Conservation (phyloP, 2,888 invertebrate species). For the Zaprionus lineosus region DNA sequence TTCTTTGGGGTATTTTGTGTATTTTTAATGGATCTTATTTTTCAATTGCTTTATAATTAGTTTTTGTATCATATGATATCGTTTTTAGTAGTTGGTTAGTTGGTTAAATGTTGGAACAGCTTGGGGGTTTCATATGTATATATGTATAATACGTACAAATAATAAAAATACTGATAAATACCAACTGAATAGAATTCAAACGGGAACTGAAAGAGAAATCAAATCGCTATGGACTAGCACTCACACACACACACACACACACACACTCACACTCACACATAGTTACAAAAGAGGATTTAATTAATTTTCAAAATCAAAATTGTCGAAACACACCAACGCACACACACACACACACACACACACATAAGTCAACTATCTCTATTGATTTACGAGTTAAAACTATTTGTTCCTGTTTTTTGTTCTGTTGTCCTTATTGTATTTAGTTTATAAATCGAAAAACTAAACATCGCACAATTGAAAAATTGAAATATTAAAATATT, state of each 20-base stretch:
- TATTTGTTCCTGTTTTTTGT: slow-evolving; percentile 13
- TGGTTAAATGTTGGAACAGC: slow-evolving; percentile 61
- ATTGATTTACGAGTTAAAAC: slow-evolving; percentile 16
- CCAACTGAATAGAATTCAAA: slow-evolving; percentile 33
- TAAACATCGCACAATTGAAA: too few relatives aligned
- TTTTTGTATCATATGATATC: too few relatives aligned
- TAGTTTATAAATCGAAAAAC: too few relatives aligned
- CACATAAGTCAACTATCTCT: slow-evolving; percentile 31
- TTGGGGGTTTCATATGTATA: slow-evolving; percentile 25
- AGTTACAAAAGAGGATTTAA: slow-evolving; percentile 20
- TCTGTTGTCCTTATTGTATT: background rate
- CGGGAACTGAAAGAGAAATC: slow-evolving; percentile 27
- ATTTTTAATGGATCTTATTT: background rate
- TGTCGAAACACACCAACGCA: slow-evolving; percentile 37
- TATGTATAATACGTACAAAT: slow-evolving; percentile 45
- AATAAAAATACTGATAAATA: slow-evolving; percentile 37
- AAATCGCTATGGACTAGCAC: slow-evolving; percentile 59
- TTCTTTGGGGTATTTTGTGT: slow-evolving; percentile 19
- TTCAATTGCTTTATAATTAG: slow-evolving; percentile 26
- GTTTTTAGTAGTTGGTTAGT: slow-evolving; percentile 72
- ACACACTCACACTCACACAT: slow-evolving; percentile 52
- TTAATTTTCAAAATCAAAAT: slow-evolving; percentile 23
- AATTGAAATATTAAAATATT: too few relatives aligned
- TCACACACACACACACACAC: slow-evolving; percentile 54
- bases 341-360: slow-evolving; percentile 39